phyloP scores from a whole-genome alignment of 2,113 vertebrate species.

The Dicentrarchus labrax region DNA sequence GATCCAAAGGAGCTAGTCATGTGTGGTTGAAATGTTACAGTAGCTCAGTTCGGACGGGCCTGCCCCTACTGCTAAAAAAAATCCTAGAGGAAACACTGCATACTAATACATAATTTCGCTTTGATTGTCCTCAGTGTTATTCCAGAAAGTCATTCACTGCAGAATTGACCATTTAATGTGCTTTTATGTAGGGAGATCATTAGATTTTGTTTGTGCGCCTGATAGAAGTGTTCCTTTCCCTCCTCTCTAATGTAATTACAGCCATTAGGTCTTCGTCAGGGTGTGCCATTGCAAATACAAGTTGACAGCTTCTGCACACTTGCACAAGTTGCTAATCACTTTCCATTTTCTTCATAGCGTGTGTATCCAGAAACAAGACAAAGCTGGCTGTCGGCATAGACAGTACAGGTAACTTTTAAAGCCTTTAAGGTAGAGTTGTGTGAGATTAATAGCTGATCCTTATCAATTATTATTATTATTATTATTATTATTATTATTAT shows the following conservation, averaged over 20 bases:
- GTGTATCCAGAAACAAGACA: constrained; percentile 7
- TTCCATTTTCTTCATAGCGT: constrained; percentile 19
- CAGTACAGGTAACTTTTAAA: neutral
- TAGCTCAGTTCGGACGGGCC: no score
- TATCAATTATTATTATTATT: neutral
- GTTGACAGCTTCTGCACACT: constrained; percentile 27
- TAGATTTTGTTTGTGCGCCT: constrained; percentile 20
- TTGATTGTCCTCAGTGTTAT: neutral
- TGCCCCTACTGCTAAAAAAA: no score
- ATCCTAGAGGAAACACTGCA: no score
- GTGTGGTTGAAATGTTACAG: neutral
- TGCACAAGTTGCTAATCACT: constrained; percentile 38
- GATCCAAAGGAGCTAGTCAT: neutral
- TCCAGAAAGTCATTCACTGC: neutral
- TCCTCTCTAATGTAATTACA: constrained; percentile 34
- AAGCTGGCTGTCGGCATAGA: neutral
- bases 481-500: neutral
- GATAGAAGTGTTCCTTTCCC: constrained; percentile 16
- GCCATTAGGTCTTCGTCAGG: constrained; percentile 31
- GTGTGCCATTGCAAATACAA: constrained; percentile 19
- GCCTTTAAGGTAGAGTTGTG: neutral
- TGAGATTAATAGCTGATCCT: neutral
- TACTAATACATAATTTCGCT: constrained; percentile 3
- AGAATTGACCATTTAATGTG: neutral
- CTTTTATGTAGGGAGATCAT: constrained; percentile 2